Evolutionary conservation across 2,113 vertebrate genomes (phyloP), one percentile per base, ranked within the genome.

Genomic region (Ochotona princeps): DNA sequence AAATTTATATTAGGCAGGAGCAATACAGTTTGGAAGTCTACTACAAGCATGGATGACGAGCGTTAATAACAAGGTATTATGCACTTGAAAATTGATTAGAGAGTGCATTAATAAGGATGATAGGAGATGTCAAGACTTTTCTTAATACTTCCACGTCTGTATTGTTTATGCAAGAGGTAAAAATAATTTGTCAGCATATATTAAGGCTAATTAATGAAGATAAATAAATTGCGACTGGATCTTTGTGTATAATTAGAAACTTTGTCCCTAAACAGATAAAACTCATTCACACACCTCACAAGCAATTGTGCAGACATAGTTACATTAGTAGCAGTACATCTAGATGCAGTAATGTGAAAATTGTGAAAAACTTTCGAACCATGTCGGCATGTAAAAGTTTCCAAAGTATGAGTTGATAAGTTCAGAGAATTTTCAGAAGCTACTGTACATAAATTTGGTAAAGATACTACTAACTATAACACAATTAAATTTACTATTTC

Each of bases 111-210:
- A 44, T 44, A 44, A 44, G 38, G 38, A 44, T 44, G 38, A 44
- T 6, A 81, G 1, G 1, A 4, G 60, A 10, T 75, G n/a, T 73
- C 89, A 73, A 73, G 51, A 96, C 63, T 47, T 2, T 32, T 96
- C 94, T 96, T 30, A 32, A 1, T 72, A 89, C 26, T 96, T 96
- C 79, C 20, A 65, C 49, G n/a, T 47, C n/a, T 72, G 83, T 73
- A 80, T 83, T 93, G 15, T 15, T 73, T 85, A 78, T 69, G 26
- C 38, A 63, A 79, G 32, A 87, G 69, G 49, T 67, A 65, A 87
- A 93, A 60, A 90, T 72, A 94, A 96, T 97, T 97, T 95, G 4
- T 73, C 67, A 96, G 44, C 85, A 54, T 83, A 74, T 96, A 38
- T 26, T 13, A 87, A 1, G n/a, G 95, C 2, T 20, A 96, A 79